phyloP scores from a whole-genome alignment of 2,113 vertebrate species.

The Crotalus horridus region DNA sequence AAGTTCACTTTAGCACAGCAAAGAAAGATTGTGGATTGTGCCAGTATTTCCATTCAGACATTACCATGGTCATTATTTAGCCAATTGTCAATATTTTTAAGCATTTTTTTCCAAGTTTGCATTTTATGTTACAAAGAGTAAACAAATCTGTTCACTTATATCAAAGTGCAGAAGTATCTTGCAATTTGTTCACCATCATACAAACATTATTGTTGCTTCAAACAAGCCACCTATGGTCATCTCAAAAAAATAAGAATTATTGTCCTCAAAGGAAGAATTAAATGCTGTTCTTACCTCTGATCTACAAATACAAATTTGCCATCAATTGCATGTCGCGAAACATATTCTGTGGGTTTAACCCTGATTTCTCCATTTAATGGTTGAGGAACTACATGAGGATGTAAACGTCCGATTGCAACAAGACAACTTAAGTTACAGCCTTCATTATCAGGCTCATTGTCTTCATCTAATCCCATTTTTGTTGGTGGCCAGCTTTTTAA shows the following conservation, averaged over 20 bases:
- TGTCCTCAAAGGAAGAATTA: neutral
- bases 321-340: constrained; percentile 95
- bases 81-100: neutral
- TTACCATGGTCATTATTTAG: neutral
- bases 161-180: neutral
- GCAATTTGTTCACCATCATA: neutral
- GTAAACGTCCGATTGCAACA: constrained; percentile 93
- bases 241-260: neutral
- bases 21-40: neutral
- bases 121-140: neutral
- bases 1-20: neutral
- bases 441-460: constrained; percentile 94
- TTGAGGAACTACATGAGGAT: constrained; percentile 90
- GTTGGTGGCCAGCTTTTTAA: constrained; percentile 98
- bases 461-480: constrained; percentile 96
- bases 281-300: constrained; percentile 83
- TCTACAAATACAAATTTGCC: constrained; percentile 99
- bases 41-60: neutral
- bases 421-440: constrained; percentile 98
- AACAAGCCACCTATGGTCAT: neutral
- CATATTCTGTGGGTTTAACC: constrained; percentile 95
- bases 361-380: constrained; percentile 88
- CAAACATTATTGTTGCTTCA: neutral
- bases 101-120: neutral
- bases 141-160: neutral